Base-by-base conservation (phyloP, 2,797 vertebrate genomes). In the Sparidentex hasta region DNA sequence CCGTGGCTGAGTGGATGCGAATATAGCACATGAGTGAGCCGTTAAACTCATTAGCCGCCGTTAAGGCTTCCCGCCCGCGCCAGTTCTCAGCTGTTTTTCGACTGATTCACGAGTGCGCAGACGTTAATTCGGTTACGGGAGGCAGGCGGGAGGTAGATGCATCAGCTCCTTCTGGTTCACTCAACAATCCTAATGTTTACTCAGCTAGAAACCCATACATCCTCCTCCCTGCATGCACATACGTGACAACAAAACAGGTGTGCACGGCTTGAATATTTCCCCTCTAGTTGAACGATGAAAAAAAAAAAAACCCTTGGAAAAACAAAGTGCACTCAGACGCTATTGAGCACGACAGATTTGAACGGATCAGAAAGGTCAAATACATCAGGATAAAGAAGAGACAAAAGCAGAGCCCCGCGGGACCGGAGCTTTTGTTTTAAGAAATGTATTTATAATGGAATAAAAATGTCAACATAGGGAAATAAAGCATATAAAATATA, bases 381-480 rank as follows among this genome's bases (percentile, higher is more conserved):
- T 75, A 74, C 51, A 66, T 81, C 76, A 56, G 29, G 71, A 62
- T n/a, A 86, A 73, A 78, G 73, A 83, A 75, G 65, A 80, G 62
- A 84, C 80, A 50, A 73, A 81, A 64, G 56, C 80, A 89, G 64
- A 77, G 71, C 79, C 85, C 83, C 65, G 59, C 33, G 47, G 64
- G 76, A 76, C 66, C 2, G 21, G 71, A 81, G 63, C 65, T 58
- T 33, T 38, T 82, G 65, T 86, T 92, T 91, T 88, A 80, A 79
- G 78, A 90, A 87, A 89, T 84, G 77, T 73, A 83, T 92, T 92
- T 88, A 87, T 82, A 91, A 87, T 89, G 83, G 82, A 84, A 92
- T 88, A 92, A 89, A 93, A 93, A 91, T 84, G 82, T 83, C 86
- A 93, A 92, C 84, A 81, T 86, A 87, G 85, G 80, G 91, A 93